These are phyloP conservation scores for Hycleus cichorii DNA, from an alignment of 1,140 invertebrate genomes.

Conservation along the genomic window DNA sequence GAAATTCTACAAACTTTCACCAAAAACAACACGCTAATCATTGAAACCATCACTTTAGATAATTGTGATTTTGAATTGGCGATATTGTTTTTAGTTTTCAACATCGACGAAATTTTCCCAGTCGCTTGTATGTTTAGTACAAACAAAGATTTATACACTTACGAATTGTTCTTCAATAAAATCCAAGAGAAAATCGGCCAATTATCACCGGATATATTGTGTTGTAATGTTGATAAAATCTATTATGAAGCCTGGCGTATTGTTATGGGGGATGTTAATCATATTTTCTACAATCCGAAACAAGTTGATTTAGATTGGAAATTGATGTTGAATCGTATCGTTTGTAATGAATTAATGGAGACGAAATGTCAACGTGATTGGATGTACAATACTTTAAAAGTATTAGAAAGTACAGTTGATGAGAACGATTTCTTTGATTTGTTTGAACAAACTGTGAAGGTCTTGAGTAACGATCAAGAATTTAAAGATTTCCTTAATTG, in stretches of 20 bases:
- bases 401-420: background rate
- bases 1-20: background rate
- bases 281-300: background rate
- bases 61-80: constrained; percentile 6
- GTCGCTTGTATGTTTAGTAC: constrained; percentile 3
- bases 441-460: constrained; percentile 1
- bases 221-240: constrained; percentile 4
- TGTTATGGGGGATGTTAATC: constrained; percentile 2
- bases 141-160: background rate
- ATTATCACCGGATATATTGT: background rate
- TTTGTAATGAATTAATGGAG: background rate
- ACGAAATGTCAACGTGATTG: constrained; percentile 1
- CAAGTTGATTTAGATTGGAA: constrained; percentile 7
- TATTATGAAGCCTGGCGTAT: constrained; percentile 4
- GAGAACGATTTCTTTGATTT: constrained; percentile 5
- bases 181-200: background rate
- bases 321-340: constrained; percentile 1
- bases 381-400: background rate
- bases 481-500: constrained; percentile 2
- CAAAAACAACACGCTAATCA: background rate
- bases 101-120: constrained; percentile 4
- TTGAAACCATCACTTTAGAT: background rate
- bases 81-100: constrained; percentile 1
- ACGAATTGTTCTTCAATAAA: constrained; percentile 6
- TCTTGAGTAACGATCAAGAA: background rate